Evolutionary conservation across 1,140 invertebrate species (phyloP).

Genomic region (Lysiphlebus fabarum): DNA sequence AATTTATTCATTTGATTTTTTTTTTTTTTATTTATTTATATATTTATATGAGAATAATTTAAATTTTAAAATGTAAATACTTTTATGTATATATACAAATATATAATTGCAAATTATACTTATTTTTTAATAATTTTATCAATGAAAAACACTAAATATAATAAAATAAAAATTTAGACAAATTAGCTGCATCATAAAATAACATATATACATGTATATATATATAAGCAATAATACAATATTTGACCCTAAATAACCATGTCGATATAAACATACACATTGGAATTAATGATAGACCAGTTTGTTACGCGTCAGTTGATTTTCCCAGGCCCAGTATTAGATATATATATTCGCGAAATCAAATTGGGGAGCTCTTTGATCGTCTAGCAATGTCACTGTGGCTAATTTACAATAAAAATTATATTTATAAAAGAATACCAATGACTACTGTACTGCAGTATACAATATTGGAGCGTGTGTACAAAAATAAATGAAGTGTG

Average conservation of each 20-base stretch:
- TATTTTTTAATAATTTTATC: too few species aligned
- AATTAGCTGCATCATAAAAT: slow-evolving; percentile 18
- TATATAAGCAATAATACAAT: slow-evolving; percentile 11
- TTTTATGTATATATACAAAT: too few species aligned
- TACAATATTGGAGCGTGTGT: background rate
- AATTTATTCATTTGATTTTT: slow-evolving; percentile 2
- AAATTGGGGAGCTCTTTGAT: slow-evolving; percentile 29
- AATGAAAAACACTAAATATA: too few species aligned
- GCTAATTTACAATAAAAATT: slow-evolving; percentile 51
- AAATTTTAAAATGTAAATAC: too few species aligned
- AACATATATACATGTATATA: too few species aligned
- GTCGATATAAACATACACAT: slow-evolving; percentile 50
- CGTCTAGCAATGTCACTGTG: slow-evolving; percentile 34
- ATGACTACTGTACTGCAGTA: too few species aligned
- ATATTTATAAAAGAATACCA: background rate
- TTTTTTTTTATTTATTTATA: slow-evolving; percentile 8
- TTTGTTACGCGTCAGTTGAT: slow-evolving; percentile 57
- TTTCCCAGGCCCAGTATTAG: slow-evolving; percentile 45
- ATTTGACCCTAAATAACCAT: slow-evolving; percentile 31
- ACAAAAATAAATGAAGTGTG: too few species aligned
- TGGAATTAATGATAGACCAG: slow-evolving; percentile 54
- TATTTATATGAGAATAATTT: too few species aligned
- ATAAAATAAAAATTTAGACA: too few species aligned
- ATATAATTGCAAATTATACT: too few species aligned
- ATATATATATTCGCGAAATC: background rate